Conservation (phyloP, 2,113 vertebrate species). For the Canis aureus region DNA sequence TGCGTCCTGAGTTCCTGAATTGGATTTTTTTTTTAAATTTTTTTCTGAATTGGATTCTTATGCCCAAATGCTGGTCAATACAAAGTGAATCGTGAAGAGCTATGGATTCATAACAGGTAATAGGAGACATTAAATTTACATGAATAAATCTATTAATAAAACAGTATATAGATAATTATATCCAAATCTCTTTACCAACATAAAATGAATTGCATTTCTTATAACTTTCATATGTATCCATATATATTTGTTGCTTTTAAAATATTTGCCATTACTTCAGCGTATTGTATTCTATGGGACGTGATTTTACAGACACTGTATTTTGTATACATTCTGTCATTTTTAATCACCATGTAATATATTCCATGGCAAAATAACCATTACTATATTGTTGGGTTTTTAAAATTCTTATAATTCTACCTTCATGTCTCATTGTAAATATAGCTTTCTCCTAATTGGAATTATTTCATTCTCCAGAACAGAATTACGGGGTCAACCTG, state of each 20-base stretch:
- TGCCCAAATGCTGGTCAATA: not conserved
- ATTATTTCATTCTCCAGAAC: not conserved
- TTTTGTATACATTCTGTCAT: not conserved
- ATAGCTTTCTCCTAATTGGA: not conserved
- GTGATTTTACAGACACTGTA: not conserved
- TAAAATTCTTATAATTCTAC: not conserved
- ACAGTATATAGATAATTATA: not conserved
- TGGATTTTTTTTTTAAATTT: too few species aligned
- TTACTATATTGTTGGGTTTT: not conserved
- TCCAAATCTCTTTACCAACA: not conserved
- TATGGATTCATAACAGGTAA: not conserved
- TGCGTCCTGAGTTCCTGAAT: not conserved
- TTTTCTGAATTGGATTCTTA: not conserved
- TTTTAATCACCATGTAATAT: not conserved
- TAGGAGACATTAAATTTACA: not conserved
- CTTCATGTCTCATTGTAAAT: not conserved
- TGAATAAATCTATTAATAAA: conserved; percentile 14
- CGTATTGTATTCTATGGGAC: not conserved
- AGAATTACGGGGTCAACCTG: not conserved
- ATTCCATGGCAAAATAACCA: not conserved
- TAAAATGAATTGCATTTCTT: not conserved
- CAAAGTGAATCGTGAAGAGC: not conserved
- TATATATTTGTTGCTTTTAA: not conserved
- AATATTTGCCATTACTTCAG: not conserved
- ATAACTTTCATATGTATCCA: not conserved